Conservation (phyloP, 2,113 vertebrate genomes). For the Perca schrenkii region DNA sequence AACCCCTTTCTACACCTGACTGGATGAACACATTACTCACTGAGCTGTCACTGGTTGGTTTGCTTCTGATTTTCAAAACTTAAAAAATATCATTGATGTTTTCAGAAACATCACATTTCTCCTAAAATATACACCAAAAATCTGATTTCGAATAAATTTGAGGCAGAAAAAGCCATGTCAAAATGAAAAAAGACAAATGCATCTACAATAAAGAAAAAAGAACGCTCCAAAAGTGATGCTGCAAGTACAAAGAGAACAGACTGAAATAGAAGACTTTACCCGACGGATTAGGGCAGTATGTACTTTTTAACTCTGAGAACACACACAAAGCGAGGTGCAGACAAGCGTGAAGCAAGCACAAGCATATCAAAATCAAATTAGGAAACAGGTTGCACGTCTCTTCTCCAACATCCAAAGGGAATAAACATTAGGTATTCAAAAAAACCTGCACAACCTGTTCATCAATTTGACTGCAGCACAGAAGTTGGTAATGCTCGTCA, state of each 20-base stretch:
- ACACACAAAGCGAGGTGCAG: not conserved
- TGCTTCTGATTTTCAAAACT: not conserved
- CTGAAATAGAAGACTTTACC: not conserved
- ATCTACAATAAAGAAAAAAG: not conserved
- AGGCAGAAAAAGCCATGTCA: too few species aligned
- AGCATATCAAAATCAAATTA: slow-evolving; percentile 9
- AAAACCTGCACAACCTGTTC: not conserved
- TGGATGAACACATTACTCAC: not conserved
- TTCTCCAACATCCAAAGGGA: not conserved
- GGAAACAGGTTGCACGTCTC: not conserved
- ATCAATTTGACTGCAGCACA: not conserved
- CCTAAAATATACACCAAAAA: too few species aligned
- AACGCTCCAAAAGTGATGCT: not conserved
- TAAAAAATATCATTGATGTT: not conserved
- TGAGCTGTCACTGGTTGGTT: not conserved
- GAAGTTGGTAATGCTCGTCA: not conserved
- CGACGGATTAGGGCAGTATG: not conserved
- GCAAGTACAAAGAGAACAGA: not conserved
- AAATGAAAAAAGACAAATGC: too few species aligned
- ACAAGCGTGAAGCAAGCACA: not conserved
- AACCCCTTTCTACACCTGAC: not conserved
- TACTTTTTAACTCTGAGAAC: not conserved
- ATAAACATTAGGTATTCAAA: not conserved
- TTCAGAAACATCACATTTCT: not conserved
- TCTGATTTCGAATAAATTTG: too few species aligned